These are phyloP conservation scores for Alitta virens DNA, from an alignment of 2,888 invertebrate genomes.

Conservation along the genomic window DNA sequence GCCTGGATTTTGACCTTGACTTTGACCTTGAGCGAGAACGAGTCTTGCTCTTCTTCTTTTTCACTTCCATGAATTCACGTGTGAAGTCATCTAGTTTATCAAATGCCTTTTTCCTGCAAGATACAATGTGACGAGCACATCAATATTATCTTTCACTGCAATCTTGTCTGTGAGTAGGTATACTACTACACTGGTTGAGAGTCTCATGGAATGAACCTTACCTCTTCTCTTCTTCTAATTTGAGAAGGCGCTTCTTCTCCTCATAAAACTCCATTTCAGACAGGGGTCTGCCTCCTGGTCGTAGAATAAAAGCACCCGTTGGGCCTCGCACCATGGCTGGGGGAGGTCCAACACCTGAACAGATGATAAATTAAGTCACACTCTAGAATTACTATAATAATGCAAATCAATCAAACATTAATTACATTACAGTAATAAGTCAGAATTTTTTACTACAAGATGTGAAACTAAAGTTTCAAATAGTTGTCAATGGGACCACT, in stretches of 20 bases:
- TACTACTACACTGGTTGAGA: no score
- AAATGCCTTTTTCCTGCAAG: background rate
- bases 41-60: constrained; percentile 20
- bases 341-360: background rate
- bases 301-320: background rate
- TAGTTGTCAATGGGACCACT: no score
- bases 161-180: no score
- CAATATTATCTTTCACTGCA: no score
- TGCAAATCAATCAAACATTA: no score
- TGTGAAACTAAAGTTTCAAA: no score
- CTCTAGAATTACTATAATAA: no score
- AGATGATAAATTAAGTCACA: no score
- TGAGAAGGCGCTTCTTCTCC: constrained; percentile 36
- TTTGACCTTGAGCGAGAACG: constrained; percentile 18
- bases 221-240: no score
- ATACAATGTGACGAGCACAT: background rate
- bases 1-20: constrained; percentile 19
- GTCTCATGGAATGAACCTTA: no score
- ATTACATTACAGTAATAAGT: no score
- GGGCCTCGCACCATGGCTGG: constrained; percentile 4
- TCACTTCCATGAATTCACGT: constrained; percentile 33
- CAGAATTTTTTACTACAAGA: no score
- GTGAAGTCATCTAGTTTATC: constrained; percentile 42
- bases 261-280: constrained; percentile 47
- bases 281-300: constrained; percentile 29